Percentiles rank a stretch among this genome's conserved stretches.
Conservation (phyloP, 2,113 vertebrate species). For the Peucedramus taeniatus region DNA sequence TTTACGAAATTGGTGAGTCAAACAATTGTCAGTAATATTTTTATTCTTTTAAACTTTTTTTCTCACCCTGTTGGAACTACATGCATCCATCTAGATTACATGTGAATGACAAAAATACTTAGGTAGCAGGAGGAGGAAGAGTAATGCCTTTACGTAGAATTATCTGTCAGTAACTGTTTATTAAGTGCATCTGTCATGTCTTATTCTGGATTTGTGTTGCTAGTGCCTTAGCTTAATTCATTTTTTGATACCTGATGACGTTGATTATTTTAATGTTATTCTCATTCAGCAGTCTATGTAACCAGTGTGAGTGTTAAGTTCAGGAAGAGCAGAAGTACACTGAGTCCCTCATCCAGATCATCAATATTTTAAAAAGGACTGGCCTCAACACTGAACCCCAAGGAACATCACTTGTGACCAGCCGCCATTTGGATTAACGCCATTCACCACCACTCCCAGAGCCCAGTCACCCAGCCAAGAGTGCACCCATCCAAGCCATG, state of each 20-base stretch:
- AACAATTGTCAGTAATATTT: conserved; percentile 4
- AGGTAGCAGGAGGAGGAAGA: background rate
- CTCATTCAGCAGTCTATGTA: background rate
- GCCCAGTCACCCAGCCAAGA: background rate
- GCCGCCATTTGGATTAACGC: background rate
- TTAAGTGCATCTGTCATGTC: background rate
- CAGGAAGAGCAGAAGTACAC: background rate
- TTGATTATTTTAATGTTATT: background rate
- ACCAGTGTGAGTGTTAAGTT: background rate
- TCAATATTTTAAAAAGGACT: background rate
- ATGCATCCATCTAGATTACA: background rate
- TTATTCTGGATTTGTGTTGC: conserved; percentile 14
- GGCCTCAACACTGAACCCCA: background rate
- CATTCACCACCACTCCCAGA: fast-evolving
- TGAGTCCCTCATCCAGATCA: background rate
- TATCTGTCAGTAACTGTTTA: background rate
- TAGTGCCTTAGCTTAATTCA: background rate
- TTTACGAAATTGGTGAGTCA: background rate
- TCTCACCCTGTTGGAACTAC: background rate
- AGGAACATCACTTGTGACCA: background rate
- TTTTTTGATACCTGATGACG: background rate
- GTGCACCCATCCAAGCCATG: background rate
- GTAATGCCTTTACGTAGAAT: conserved; percentile 4
- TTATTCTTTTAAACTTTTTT: background rate
- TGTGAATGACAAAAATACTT: conserved; percentile 16